Percentiles rank a stretch among this genome's conserved stretches.
Conservation (phyloP, 2,888 invertebrate species). For the Palloptera scutellata region DNA sequence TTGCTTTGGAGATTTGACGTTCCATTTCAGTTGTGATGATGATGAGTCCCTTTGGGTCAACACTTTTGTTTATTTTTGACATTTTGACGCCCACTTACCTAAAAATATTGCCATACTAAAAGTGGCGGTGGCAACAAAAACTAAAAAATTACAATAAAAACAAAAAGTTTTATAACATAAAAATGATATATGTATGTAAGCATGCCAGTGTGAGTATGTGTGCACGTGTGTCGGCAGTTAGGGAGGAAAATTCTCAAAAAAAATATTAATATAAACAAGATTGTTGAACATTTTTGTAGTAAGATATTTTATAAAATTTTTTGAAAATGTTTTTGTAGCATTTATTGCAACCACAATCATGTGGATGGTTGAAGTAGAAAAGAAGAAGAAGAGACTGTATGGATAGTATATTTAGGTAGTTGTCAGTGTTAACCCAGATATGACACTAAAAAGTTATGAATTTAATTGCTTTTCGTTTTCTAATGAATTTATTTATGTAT, state of each 20-base stretch:
- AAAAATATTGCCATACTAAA: neutral
- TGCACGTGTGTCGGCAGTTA: neutral
- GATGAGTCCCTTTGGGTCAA: slow-evolving; percentile 28
- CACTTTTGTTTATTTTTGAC: slow-evolving; percentile 25
- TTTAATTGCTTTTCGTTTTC: too few species aligned
- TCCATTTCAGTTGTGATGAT: neutral
- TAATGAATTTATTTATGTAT: too few species aligned
- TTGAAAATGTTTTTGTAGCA: slow-evolving; percentile 25
- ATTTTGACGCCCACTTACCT: slow-evolving; percentile 7
- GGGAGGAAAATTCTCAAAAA: neutral
- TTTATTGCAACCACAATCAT: slow-evolving; percentile 22
- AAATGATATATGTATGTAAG: neutral
- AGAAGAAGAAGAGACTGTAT: too few species aligned
- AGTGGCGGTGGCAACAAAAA: neutral
- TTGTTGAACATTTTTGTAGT: neutral
- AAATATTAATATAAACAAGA: neutral
- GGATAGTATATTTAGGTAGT: too few species aligned
- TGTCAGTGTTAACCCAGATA: too few species aligned
- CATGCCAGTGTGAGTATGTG: neutral
- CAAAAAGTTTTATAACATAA: neutral
- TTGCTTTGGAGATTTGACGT: neutral
- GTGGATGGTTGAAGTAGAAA: neutral
- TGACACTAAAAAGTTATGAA: too few species aligned
- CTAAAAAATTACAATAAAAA: neutral
- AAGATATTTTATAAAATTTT: slow-evolving; percentile 25